phyloP scores from a whole-genome alignment of 2,888 invertebrate genomes.

The Stenoptilia bipunctidactyla region DNA sequence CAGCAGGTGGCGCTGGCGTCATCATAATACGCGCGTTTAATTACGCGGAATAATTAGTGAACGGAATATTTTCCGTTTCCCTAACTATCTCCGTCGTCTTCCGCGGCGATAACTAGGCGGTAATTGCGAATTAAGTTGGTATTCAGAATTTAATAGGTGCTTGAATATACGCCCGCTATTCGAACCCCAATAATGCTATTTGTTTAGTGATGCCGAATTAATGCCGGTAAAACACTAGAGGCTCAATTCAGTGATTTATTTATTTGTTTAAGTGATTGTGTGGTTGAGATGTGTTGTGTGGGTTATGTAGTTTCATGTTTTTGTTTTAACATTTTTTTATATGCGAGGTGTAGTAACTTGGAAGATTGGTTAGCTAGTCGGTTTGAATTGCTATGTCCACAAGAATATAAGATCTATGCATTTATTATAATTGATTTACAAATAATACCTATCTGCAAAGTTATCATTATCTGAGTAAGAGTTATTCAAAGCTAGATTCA shows the following conservation, averaged over 20 bases:
- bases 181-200: conserved; percentile 53
- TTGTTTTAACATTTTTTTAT: no score
- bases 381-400: no score
- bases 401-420: no score
- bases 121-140: conserved; percentile 69
- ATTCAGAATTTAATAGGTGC: conserved; percentile 66
- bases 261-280: conserved; percentile 15
- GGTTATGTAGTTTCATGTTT: conserved; percentile 20
- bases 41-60: conserved; percentile 73
- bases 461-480: no score
- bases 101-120: conserved; percentile 68
- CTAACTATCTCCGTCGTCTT: conserved; percentile 69
- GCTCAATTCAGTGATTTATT: conserved; percentile 17
- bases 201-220: conserved; percentile 55
- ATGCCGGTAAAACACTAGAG: conserved; percentile 39
- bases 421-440: no score
- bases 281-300: not conserved
- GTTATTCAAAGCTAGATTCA: no score
- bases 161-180: conserved; percentile 36
- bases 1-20: conserved; percentile 66
- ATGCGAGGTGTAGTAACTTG: no score
- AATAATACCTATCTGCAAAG: no score
- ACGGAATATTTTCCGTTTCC: conserved; percentile 69
- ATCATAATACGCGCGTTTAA: conserved; percentile 69
- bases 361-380: no score